Base-by-base conservation (phyloP, 92 coral and sea anemone genomes). In the Porites lobata region DNA sequence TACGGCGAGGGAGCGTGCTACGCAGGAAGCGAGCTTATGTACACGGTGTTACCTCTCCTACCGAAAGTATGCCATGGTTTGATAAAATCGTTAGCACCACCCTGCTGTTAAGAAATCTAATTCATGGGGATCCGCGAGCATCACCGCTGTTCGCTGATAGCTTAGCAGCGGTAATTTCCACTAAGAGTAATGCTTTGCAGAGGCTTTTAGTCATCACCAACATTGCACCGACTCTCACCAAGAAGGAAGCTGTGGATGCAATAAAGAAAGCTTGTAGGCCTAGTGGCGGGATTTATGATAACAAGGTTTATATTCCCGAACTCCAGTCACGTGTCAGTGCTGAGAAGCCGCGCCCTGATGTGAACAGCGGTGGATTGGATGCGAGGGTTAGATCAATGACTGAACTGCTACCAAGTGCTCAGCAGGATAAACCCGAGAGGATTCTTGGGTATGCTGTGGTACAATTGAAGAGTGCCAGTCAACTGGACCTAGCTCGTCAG, bases 11-110 rank as follows among this genome's bases (percentile, higher is more conserved):
- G 29, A 95, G 96, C 73, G 92, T 94, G 53, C 88, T 94, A 56
- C 87, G 79, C 18, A 77, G 94, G 61, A 93, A 93, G 51, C 78
- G 96, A 52, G 96, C 91, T 8, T 73, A 81, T n/a, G 96, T 83
- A n/a, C 80, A 80, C 24, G 96, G 92, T 2, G 65, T 93, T 2
- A 69, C 95, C 2, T 95, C 98, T 7, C 98, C 98, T 7, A 91
- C 98, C 10, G 98, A 95, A 50, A 90, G 84, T 67, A 96, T 94
- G 98, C 96, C 99, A 1, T 97, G 99, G 99, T 95, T 95, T 79
- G 97, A 97, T 73, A 92, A 93, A 73, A 94, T 95, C 29, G 85
- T 94, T 6, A 81, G 90, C 24, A 83, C 93, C 21, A 84, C 93
- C 52, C 83, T 93, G 15, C 86, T 95, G 14, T 91, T 97, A 7